Base-by-base conservation (phyloP, 2,113 vertebrate genomes). In the Menura novaehollandiae region DNA sequence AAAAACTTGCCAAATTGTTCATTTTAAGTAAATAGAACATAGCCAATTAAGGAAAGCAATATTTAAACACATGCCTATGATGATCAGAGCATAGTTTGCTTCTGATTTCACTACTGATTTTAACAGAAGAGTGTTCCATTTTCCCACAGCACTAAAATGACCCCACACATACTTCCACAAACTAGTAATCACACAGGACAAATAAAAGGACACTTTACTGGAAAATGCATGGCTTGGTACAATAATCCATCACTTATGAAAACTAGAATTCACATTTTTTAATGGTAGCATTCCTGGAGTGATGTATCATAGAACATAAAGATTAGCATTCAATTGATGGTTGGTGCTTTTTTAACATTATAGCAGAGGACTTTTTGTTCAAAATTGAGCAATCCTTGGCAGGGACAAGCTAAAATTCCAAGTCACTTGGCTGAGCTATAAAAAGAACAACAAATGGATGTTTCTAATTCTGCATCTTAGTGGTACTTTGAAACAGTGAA, bases 131-230 rank as follows among this genome's bases (percentile, higher is more conserved):
- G 91, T 89, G 95, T 95, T 98, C 95, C 96, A 92, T 98, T 98
- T 98, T 98, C 98, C 98, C 98, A 98, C 98, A 98, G 97, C 98
- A 98, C 97, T 97, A 97, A 96, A 98, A 90, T 98, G 98, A 98
- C 98, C 98, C 98, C 97, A 98, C 97, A 97, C 98, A 98, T 98
- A 98, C 98, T 98, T 98, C 97, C 97, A 98, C 98, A 97, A 98
- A 97, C 97, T 97, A 97, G 98, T 98, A 98, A 98, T 98, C 98
- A 94, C 98, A 97, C 80, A 98, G 97, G 96, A 97, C 96, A 97
- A 98, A 98, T 98, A 98, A 98, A 98, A 98, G 96, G 97, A 98
- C 97, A 97, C 95, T 98, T 98, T 98, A 98, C 98, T 98, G 98
- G 98, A 98, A 98, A 98, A 98, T 97, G 96, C 97, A 97, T 95